A percentile compares a stretch with the other conserved stretches of the same genome.
Evolutionary conservation across 2,888 invertebrate species (phyloP).

Genomic region (Watsonalla cultraria): DNA sequence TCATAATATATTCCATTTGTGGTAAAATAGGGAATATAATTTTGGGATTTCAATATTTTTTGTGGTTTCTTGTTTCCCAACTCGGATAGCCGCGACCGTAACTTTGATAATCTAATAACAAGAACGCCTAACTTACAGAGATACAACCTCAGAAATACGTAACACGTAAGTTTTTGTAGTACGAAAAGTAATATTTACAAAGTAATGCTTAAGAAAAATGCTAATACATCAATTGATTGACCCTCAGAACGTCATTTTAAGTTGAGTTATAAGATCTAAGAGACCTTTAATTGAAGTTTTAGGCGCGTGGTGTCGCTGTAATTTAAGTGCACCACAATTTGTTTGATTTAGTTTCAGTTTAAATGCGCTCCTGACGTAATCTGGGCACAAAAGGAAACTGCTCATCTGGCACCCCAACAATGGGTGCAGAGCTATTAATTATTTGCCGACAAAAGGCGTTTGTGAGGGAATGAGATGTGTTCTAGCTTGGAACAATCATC

Average conservation of each 20-base stretch:
- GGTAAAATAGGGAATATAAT: too few species aligned
- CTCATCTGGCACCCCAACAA: slow-evolving; percentile 40
- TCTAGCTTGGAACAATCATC: slow-evolving; percentile 37
- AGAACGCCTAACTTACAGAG: background rate
- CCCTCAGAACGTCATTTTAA: too few species aligned
- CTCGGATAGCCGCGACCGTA: background rate
- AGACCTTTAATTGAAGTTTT: too few species aligned
- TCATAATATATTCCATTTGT: too few species aligned
- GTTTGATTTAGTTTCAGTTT: slow-evolving; percentile 35
- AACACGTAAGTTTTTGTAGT: background rate
- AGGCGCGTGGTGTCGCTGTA: slow-evolving; percentile 21
- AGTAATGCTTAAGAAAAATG: too few species aligned
- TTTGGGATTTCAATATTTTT: background rate
- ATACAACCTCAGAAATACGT: background rate
- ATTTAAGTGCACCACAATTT: slow-evolving; percentile 26
- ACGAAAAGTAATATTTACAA: background rate
- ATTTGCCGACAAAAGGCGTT: slow-evolving; percentile 51
- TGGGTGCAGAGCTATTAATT: slow-evolving; percentile 55
- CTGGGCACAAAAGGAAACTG: slow-evolving; percentile 43
- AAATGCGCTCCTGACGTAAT: slow-evolving; percentile 35
- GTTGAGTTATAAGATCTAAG: too few species aligned
- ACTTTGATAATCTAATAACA: background rate
- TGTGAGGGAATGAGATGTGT: slow-evolving; percentile 35
- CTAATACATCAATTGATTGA: too few species aligned
- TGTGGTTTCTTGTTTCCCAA: background rate